Evolutionary conservation across 2,888 invertebrate genomes (phyloP).

Genomic region (Merodon equestris): DNA sequence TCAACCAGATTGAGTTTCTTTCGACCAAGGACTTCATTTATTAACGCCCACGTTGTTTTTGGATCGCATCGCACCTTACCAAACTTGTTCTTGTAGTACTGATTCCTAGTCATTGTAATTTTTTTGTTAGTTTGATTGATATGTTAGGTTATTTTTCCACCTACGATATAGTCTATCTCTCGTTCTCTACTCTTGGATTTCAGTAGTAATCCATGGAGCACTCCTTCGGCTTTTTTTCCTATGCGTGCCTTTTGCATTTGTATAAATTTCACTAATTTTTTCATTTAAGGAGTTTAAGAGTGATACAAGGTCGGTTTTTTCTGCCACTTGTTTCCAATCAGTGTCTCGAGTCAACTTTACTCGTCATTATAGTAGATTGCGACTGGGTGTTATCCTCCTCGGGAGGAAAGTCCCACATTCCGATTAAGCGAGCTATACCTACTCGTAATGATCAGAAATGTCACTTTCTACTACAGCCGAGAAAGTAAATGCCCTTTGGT

Average conservation of each 20-base stretch:
- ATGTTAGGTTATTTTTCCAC: conserved; percentile 1
- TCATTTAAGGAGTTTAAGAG: not conserved
- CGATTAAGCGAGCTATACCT: too few relatives aligned
- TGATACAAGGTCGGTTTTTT: not conserved
- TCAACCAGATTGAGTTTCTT: too few relatives aligned
- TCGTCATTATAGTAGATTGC: conserved; percentile 1
- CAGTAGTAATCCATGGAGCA: not conserved
- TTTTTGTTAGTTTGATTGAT: not conserved
- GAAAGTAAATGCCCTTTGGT: too few relatives aligned
- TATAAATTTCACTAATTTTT: too few relatives aligned
- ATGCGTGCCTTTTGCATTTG: too few relatives aligned
- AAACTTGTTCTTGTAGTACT: not conserved
- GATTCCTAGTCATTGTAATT: conserved; percentile 1
- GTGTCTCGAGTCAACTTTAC: not conserved
- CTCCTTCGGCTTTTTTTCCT: not conserved
- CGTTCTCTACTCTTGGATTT: conserved; percentile 3
- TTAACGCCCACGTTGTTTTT: too few relatives aligned
- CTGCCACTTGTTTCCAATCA: conserved; percentile 1
- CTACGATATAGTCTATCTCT: not conserved
- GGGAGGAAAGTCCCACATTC: too few relatives aligned
- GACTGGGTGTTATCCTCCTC: too few relatives aligned
- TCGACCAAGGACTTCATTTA: not conserved
- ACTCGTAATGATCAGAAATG: too few relatives aligned
- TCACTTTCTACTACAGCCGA: too few relatives aligned
- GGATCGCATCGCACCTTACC: not conserved